phyloP scores from a whole-genome alignment of 2,113 vertebrate species.

The Mesembrinibis cayennensis region DNA sequence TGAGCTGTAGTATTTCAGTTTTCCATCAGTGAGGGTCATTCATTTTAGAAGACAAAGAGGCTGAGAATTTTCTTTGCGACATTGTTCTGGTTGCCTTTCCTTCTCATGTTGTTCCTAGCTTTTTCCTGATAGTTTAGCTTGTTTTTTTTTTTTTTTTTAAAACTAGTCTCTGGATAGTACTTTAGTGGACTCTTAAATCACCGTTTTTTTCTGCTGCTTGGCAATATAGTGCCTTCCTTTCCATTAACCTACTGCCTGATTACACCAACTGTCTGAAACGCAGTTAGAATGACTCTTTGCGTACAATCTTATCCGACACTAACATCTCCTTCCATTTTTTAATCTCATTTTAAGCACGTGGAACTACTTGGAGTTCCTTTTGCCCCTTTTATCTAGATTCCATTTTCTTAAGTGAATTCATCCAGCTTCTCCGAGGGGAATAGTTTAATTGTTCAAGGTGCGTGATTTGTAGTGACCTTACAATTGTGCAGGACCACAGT shows the following conservation, averaged over 20 bases:
- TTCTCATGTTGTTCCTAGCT: neutral
- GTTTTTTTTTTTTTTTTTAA: neutral
- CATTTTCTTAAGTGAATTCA: slow-evolving; percentile 69
- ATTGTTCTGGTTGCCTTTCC: neutral
- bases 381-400: slow-evolving; percentile 34
- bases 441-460: slow-evolving; percentile 61
- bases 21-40: slow-evolving; percentile 24
- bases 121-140: neutral
- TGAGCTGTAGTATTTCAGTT: slow-evolving; percentile 46
- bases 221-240: slow-evolving; percentile 36
- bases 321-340: slow-evolving; percentile 50
- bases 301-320: slow-evolving; percentile 46
- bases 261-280: slow-evolving; percentile 17
- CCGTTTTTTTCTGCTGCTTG: neutral
- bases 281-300: slow-evolving; percentile 12
- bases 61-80: slow-evolving; percentile 9
- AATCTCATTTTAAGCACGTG: slow-evolving; percentile 53
- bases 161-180: slow-evolving; percentile 26
- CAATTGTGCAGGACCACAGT: slow-evolving; percentile 62
- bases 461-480: slow-evolving; percentile 67
- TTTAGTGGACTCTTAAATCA: slow-evolving; percentile 39
- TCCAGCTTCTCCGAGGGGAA: slow-evolving; percentile 42
- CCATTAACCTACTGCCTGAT: slow-evolving; percentile 49
- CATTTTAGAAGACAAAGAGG: slow-evolving; percentile 32
- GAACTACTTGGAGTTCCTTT: slow-evolving; percentile 23